Percentiles rank a stretch among this genome's conserved stretches.
Evolutionary conservation across 2,797 vertebrate species (phyloP).

Genomic region (Tamandua tetradactyla): DNA sequence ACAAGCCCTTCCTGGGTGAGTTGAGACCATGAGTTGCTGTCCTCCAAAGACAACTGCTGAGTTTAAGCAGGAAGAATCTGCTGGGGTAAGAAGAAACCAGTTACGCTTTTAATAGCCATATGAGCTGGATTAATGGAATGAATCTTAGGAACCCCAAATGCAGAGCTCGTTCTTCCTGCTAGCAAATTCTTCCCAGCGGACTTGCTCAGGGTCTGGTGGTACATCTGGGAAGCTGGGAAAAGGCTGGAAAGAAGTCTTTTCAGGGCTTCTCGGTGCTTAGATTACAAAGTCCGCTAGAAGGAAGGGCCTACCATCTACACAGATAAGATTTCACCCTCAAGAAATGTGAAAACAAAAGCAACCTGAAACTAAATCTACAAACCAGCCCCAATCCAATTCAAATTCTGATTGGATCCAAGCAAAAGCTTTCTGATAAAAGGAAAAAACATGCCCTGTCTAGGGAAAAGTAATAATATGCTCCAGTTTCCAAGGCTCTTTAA

Average conservation of each 20-base stretch:
- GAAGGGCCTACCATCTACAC: background rate
- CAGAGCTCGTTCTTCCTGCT: background rate
- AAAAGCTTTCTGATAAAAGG: background rate
- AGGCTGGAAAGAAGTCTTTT: background rate
- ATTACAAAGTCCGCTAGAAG: background rate
- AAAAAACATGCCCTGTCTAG: background rate
- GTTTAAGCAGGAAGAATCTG: background rate
- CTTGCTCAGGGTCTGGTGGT: background rate
- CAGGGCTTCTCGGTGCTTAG: too few relatives aligned
- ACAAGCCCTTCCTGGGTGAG: background rate
- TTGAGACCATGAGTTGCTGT: background rate
- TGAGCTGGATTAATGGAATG: background rate
- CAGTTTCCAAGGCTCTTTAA: background rate
- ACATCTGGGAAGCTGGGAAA: background rate
- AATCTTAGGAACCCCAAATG: background rate
- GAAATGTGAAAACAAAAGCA: constrained; percentile 1
- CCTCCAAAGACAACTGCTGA: background rate
- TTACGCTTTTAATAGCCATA: background rate
- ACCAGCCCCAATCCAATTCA: background rate
- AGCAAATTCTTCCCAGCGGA: background rate
- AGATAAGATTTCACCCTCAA: background rate
- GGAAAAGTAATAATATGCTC: background rate
- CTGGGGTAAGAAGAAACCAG: background rate
- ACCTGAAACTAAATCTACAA: background rate
- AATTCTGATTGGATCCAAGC: background rate